Evolutionary conservation across 2,888 invertebrate genomes (phyloP), one percentile per base, ranked within the genome.

Genomic region (Exocentrus adspersus): DNA sequence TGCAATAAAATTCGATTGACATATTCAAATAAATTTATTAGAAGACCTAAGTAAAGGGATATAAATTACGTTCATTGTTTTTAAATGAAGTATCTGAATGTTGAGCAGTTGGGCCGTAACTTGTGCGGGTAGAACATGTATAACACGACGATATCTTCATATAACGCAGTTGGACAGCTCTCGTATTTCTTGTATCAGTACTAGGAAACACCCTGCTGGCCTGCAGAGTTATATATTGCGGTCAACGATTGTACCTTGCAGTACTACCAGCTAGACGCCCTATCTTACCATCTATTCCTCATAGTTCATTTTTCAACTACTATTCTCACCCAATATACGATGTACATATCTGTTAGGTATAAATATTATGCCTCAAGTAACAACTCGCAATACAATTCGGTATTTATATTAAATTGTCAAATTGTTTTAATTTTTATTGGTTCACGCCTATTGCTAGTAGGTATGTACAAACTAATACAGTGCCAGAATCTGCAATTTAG

Each of bases 121-220:
- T 79, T 78, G 77, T 78, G 74, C 77, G 72, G 73, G 75, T 72
- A 75, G 75, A 74, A 72, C 77, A 75, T 78, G 81, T 77, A 79
- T 75, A 80, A 81, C 80, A 80, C 75, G 78, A 77, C 79, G 80
- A 82, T 81, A 79, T 82, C 82, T 82, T 82, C 79, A 82, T 82
- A 81, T 80, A 80, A 79, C 79, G 78, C 78, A 69, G 71, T 76
- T 67, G 75, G 80, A 81, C 80, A 80, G 79, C 77, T 79, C 80
- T 81, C 82, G 82, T 82, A 81, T 79, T 81, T 82, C 81, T 82
- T 81, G 80, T 80, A 80, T 81, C 80, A 78, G 80, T 80, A 80
- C 80, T 78, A 76, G 80, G 82, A 81, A 81, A 80, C 81, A 80
- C 81, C 82, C 81, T 80, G 82, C 81, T 81, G 80, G 68, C 77